phyloP scores from a whole-genome alignment of 2,888 invertebrate species.

The Acleris holmiana region DNA sequence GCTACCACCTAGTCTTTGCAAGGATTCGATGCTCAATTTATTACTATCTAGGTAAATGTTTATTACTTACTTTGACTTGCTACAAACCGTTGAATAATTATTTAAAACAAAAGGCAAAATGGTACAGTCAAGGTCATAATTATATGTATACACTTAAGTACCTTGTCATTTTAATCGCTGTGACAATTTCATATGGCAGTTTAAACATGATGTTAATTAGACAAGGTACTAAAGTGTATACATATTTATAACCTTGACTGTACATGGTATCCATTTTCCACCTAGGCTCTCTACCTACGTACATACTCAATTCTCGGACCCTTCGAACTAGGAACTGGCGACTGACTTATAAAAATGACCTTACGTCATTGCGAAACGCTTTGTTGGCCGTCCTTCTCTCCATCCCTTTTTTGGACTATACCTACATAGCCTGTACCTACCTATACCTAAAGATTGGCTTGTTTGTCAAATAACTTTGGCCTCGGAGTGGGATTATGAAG shows the following conservation, averaged over 20 bases:
- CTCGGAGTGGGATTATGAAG: constrained; percentile 23
- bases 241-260: too few species aligned
- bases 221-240: too few species aligned
- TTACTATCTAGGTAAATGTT: background rate
- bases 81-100: too few species aligned
- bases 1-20: background rate
- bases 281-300: background rate
- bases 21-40: background rate
- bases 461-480: constrained; percentile 32
- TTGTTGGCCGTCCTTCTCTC: constrained; percentile 22
- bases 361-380: constrained; percentile 30
- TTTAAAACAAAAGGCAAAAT: too few species aligned
- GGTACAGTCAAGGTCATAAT: too few species aligned
- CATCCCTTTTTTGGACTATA: constrained; percentile 26
- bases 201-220: too few species aligned
- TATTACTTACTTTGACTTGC: background rate
- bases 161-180: too few species aligned
- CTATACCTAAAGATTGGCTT: constrained; percentile 17
- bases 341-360: constrained; percentile 23
- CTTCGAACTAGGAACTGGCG: constrained; percentile 30
- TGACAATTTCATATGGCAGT: too few species aligned
- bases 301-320: constrained; percentile 23
- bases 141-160: too few species aligned
- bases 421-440: constrained; percentile 1
- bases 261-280: too few species aligned